Percentiles rank a stretch among this genome's conserved stretches.
Conservation (phyloP, 2,797 vertebrate species). For the Ambastaia sidthimunki region DNA sequence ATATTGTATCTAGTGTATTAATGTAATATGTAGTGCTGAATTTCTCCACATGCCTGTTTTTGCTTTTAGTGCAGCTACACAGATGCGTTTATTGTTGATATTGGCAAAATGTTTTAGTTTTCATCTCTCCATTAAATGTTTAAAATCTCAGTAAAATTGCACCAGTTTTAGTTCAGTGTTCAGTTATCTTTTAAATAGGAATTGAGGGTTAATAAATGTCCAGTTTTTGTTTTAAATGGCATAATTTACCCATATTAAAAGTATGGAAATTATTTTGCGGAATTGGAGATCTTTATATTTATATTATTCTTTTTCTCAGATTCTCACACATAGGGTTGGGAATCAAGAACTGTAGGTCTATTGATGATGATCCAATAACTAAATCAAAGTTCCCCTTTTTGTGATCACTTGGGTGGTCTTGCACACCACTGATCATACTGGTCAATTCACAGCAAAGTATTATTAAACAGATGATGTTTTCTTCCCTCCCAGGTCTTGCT, state of each 20-base stretch:
- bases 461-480: not conserved
- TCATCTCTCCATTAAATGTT: slow-evolving; percentile 49
- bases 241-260: not conserved
- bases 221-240: not conserved
- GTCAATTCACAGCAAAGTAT: slow-evolving; percentile 64
- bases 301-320: not conserved
- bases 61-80: slow-evolving; percentile 40
- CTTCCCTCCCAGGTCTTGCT: slow-evolving; percentile 76
- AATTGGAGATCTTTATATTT: not conserved
- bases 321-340: not conserved
- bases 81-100: slow-evolving; percentile 62
- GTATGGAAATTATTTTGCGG: slow-evolving; percentile 12
- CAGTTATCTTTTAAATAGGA: too few species aligned
- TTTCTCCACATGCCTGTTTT: slow-evolving; percentile 59
- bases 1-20: not conserved
- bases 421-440: not conserved
- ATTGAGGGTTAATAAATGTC: not conserved
- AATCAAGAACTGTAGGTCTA: too few species aligned
- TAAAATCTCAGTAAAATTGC: slow-evolving; percentile 7
- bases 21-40: not conserved
- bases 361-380: too few species aligned
- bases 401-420: not conserved
- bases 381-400: not conserved
- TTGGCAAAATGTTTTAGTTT: slow-evolving; percentile 50
- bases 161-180: not conserved